phyloP scores from a whole-genome alignment of 2,113 vertebrate genomes.

The Brienomyrus longianalis region DNA sequence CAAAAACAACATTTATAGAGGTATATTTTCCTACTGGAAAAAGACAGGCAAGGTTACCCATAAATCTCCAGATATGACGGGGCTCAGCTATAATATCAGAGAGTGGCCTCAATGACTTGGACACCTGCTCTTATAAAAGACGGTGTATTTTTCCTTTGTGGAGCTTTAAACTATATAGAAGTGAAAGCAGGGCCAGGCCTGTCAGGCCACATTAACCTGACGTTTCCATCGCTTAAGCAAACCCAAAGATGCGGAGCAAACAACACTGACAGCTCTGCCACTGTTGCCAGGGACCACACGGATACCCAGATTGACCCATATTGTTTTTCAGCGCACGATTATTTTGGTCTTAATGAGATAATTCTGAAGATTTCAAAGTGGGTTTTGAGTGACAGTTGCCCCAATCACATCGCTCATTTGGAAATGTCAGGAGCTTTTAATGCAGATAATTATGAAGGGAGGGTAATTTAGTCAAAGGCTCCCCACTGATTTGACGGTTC shows the following conservation, averaged over 20 bases:
- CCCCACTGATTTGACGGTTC: background rate
- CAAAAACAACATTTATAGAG: background rate
- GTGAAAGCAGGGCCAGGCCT: background rate
- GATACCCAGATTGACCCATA: conserved; percentile 23
- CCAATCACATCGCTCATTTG: background rate
- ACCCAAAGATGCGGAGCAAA: conserved; percentile 19
- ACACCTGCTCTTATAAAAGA: background rate
- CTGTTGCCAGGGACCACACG: conserved; percentile 3
- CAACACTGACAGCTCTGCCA: background rate
- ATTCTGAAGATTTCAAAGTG: background rate
- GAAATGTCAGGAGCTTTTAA: background rate
- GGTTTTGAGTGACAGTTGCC: background rate
- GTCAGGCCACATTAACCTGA: background rate
- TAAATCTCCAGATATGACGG: background rate
- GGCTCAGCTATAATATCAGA: background rate
- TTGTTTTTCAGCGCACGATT: background rate
- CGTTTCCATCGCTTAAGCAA: conserved; percentile 5
- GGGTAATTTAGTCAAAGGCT: background rate
- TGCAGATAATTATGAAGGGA: background rate
- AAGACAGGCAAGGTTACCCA: background rate
- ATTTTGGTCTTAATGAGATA: background rate
- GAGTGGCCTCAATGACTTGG: background rate
- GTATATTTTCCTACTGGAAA: background rate
- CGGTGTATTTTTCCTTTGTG: background rate
- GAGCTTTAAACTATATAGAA: background rate